Conservation (phyloP, 1,140 invertebrate species). For the Drosophila insularis region DNA sequence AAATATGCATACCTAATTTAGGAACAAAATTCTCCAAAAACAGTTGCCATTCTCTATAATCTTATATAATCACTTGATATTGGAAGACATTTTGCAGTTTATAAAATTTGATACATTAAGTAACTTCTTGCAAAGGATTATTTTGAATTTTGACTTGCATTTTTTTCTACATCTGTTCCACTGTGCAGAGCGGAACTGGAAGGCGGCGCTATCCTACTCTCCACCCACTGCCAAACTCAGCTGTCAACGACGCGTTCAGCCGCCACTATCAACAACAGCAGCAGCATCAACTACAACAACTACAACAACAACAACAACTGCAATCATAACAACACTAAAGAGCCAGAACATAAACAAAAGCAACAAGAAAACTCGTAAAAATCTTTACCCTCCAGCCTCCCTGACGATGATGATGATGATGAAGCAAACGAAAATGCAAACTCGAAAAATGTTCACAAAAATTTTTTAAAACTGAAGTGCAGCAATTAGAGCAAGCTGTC, state of each 20-base stretch:
- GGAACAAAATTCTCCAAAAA: too few species aligned
- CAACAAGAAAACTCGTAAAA: conserved; percentile 47
- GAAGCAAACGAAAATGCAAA: conserved; percentile 39
- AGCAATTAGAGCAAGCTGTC: conserved; percentile 62
- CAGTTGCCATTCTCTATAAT: too few species aligned
- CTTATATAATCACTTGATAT: too few species aligned
- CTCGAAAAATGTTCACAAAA: conserved; percentile 27
- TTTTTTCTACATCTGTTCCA: neutral
- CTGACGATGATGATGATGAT: neutral
- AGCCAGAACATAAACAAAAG: conserved; percentile 74
- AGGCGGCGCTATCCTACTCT: conserved; percentile 49
- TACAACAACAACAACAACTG: conserved; percentile 40
- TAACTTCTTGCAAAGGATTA: too few species aligned
- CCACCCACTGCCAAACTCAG: conserved; percentile 37
- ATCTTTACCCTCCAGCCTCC: neutral
- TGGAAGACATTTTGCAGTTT: too few species aligned
- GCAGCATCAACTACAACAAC: neutral
- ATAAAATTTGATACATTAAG: neutral
- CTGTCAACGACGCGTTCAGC: conserved; percentile 60
- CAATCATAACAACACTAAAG: conserved; percentile 76
- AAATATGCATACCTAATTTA: too few species aligned
- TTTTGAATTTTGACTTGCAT: neutral
- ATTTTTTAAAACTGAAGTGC: conserved; percentile 39
- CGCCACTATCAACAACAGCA: conserved; percentile 48
- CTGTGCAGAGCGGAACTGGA: conserved; percentile 27